These are phyloP conservation scores for Sicus ferrugineus DNA, from an alignment of 2,888 invertebrate genomes.

Conservation along the genomic window DNA sequence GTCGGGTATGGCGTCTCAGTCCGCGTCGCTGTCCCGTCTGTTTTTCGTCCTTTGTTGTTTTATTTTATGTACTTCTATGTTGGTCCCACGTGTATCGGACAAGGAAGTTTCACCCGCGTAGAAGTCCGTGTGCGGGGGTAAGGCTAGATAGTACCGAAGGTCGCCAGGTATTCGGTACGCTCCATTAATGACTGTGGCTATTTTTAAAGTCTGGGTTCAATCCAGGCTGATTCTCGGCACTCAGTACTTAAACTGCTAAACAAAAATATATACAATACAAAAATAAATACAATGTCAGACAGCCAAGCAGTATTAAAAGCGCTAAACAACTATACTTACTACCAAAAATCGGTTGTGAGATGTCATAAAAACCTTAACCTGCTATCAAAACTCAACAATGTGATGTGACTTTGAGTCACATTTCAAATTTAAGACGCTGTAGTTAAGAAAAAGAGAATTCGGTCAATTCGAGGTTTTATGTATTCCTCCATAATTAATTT, in stretches of 20 bases:
- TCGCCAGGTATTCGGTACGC: conserved; percentile 2
- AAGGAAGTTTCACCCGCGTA: not conserved
- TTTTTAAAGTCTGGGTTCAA: conserved; percentile 5
- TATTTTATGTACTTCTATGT: not conserved
- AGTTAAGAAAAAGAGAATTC: conserved; percentile 21
- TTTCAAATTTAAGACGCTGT: not conserved
- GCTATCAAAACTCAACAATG: too few relatives aligned
- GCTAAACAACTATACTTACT: too few relatives aligned
- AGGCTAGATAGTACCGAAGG: conserved; percentile 4
- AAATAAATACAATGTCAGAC: too few relatives aligned
- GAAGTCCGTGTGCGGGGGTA: not conserved
- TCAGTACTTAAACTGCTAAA: too few relatives aligned
- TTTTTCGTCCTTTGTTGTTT: not conserved
- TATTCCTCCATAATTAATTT: not conserved
- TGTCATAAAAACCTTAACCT: too few relatives aligned
- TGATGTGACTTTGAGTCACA: conserved; percentile 1
- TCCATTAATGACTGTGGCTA: not conserved
- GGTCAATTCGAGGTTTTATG: conserved; percentile 34
- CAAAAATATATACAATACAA: too few relatives aligned
- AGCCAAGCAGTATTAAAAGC: too few relatives aligned
- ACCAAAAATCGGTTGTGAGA: too few relatives aligned
- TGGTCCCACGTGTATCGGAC: not conserved
- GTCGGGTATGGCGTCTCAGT: not conserved
- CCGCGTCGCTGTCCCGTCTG: not conserved
- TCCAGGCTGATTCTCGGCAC: not conserved